These are phyloP conservation scores for Pristionchus fissidentatus DNA, from an alignment of 2,888 invertebrate species.

Conservation along the genomic window DNA sequence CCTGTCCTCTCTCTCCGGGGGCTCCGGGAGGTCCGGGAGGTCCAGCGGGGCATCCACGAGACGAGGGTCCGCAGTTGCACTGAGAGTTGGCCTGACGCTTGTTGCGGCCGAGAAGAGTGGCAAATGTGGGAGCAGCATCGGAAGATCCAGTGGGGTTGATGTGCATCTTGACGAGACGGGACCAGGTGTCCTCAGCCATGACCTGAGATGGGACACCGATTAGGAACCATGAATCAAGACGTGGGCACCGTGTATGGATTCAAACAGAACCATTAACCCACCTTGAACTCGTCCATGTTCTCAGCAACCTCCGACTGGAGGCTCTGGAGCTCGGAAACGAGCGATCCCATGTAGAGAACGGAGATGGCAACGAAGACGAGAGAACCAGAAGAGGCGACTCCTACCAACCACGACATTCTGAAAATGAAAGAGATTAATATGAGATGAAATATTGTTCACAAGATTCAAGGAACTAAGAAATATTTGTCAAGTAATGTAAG, in stretches of 20 bases:
- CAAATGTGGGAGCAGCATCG: conserved; percentile 58
- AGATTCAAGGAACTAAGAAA: neutral
- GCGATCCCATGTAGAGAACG: conserved; percentile 58
- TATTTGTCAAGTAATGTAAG: neutral
- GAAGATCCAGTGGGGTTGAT: conserved; percentile 56
- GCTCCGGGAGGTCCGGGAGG: conserved; percentile 62
- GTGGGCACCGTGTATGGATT: neutral
- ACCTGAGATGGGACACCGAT: conserved; percentile 49
- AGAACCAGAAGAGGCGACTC: conserved; percentile 31
- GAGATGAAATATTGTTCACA: neutral
- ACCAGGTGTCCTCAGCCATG: conserved; percentile 64
- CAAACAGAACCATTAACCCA: neutral
- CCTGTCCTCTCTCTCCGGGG: conserved; percentile 62
- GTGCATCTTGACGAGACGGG: conserved; percentile 59
- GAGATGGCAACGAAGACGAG: conserved; percentile 58
- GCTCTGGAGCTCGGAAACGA: conserved; percentile 61
- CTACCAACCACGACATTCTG: conserved; percentile 13
- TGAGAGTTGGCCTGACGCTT: conserved; percentile 47
- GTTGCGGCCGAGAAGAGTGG: conserved; percentile 52
- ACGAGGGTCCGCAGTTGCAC: conserved; percentile 61
- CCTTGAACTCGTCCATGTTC: conserved; percentile 58
- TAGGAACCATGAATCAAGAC: neutral
- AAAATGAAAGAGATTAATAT: neutral
- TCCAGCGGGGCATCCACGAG: conserved; percentile 65
- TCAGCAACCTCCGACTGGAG: conserved; percentile 63